Percentiles rank a stretch among this genome's conserved stretches.
Evolutionary conservation across 2,113 vertebrate genomes (phyloP).

Genomic region (Macaca fascicularis): DNA sequence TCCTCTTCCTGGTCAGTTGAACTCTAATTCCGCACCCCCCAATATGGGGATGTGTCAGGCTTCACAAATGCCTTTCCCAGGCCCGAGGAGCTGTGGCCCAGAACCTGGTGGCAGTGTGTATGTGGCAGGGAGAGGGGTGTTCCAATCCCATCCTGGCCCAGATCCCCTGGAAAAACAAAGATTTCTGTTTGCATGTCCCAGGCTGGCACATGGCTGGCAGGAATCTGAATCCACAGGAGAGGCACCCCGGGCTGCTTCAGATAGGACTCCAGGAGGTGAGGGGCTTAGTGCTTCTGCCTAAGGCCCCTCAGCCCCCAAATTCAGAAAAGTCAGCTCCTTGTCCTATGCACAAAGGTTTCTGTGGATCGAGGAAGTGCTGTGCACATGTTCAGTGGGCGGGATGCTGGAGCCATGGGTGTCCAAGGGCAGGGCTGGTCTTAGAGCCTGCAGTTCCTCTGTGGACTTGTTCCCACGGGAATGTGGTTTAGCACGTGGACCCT

Average conservation of each 20-base stretch:
- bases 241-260: neutral
- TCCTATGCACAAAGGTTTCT: neutral
- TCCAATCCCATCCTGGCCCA: neutral
- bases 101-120: neutral
- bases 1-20: neutral
- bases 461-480: neutral
- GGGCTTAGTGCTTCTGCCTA: neutral
- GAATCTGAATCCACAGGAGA: neutral
- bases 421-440: neutral
- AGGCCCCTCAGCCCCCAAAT: neutral
- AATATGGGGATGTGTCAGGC: neutral
- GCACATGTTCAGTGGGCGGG: neutral
- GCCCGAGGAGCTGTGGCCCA: neutral
- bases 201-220: neutral
- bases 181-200: neutral
- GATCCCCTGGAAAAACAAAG: conserved; percentile 11
- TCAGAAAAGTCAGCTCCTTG: neutral
- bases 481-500: neutral
- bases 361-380: neutral
- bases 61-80: neutral
- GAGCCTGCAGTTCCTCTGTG: neutral
- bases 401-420: neutral
- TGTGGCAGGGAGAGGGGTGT: too few relatives aligned
- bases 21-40: neutral
- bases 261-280: neutral